Evolutionary conservation across 2,888 invertebrate species (phyloP).

Genomic region (Azorinus chamasolen): DNA sequence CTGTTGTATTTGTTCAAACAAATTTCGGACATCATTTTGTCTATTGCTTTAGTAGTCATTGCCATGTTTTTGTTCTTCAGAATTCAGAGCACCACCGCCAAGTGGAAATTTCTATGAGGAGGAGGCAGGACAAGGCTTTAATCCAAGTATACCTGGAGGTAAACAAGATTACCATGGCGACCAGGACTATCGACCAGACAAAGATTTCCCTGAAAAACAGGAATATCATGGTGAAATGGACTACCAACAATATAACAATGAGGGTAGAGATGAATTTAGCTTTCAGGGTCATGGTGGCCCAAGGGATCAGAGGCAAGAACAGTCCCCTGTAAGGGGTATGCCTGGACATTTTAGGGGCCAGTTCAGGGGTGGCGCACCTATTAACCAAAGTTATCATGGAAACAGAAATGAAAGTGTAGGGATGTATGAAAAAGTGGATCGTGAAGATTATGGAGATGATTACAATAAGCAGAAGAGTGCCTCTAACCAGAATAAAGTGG

Average conservation of each 20-base stretch:
- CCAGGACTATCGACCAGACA: constrained; percentile 51
- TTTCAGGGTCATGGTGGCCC: neutral
- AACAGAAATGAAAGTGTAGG: constrained; percentile 21
- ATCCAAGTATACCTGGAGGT: no score
- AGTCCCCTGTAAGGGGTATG: neutral
- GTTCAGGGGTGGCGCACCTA: constrained; percentile 13
- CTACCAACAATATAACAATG: neutral
- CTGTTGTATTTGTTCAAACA: no score
- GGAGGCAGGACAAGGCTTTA: no score
- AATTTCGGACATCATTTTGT: no score
- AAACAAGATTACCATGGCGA: no score
- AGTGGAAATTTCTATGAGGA: no score
- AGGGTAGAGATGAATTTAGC: neutral
- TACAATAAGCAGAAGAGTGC: neutral
- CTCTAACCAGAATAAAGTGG: neutral
- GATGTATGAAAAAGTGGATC: constrained; percentile 45
- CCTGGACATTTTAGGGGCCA: constrained; percentile 9
- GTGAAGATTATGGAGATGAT: constrained; percentile 25
- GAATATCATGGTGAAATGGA: constrained; percentile 37
- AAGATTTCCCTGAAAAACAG: constrained; percentile 49
- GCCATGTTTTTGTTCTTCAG: no score
- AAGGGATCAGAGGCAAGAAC: neutral
- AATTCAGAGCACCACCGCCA: no score
- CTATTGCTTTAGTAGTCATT: no score
- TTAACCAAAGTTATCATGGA: constrained; percentile 8